A percentile compares a stretch with the other conserved stretches of the same genome.
phyloP scores from a whole-genome alignment of 1,140 invertebrate genomes.

The Dreissena rostriformis region DNA sequence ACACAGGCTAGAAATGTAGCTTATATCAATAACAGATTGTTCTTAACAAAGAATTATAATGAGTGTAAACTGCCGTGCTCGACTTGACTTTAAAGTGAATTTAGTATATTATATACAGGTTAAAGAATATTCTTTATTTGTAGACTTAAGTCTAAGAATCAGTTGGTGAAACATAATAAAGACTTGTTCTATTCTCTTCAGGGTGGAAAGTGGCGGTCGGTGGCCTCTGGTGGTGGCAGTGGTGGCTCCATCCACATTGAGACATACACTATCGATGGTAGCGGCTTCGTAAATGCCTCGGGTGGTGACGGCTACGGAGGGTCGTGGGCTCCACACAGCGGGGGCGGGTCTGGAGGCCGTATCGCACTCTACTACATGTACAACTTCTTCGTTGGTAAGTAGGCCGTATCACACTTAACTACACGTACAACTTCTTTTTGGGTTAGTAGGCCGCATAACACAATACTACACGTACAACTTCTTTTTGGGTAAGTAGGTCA shows the following conservation, averaged over 20 bases:
- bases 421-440: conserved; percentile 61
- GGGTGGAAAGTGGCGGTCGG: conserved; percentile 66
- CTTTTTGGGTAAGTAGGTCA: conserved; percentile 65
- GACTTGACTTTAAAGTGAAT: no score
- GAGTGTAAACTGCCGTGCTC: no score
- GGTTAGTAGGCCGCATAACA: conserved; percentile 69
- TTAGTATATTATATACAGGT: no score
- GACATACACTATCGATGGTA: conserved; percentile 68
- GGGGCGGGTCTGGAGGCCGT: conserved; percentile 71
- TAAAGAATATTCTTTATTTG: no score
- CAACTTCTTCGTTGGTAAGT: conserved; percentile 25
- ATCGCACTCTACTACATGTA: conserved; percentile 70
- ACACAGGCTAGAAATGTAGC: no score
- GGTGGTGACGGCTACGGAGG: conserved; percentile 68
- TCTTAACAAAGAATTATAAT: no score
- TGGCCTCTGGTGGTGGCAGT: conserved; percentile 69
- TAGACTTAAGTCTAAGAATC: no score
- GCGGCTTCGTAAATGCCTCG: conserved; percentile 63
- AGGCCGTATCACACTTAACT: conserved; percentile 67
- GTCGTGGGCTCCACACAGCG: conserved; percentile 55
- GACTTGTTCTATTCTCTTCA: neutral
- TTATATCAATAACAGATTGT: no score
- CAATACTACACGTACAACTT: conserved; percentile 69
- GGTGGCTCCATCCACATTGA: conserved; percentile 68
- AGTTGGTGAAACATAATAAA: no score